Base-by-base conservation (phyloP, 2,888 invertebrate genomes). In the Cephus pygmeus region DNA sequence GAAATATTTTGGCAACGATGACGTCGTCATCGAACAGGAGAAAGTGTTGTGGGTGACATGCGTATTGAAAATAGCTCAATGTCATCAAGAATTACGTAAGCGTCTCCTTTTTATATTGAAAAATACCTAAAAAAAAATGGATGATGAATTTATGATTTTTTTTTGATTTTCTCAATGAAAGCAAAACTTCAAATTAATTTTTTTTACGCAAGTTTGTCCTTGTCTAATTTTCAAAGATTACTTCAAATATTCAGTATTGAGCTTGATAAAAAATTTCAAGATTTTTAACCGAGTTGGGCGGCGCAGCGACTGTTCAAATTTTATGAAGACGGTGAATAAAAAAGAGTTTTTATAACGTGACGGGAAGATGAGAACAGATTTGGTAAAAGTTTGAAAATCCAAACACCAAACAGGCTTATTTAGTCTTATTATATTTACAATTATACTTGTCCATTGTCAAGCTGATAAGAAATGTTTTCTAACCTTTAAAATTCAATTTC, bases 51-150 rank as follows among this genome's bases (percentile, higher is more conserved):
- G 30, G 35, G 74, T 35, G 35, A 74, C 12, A 36, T 74, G 74
- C 15, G 23, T 34, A 34, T 74, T 74, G 74, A n/a, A 34, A 74
- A 74, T 36, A 74, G 74, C 74, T 36, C 74, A 74, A 74, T 74
- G 74, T 74, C 74, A 74, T 36, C n/a, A 34, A 71, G 71, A 71
- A 34, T 71, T 71, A 34, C 71, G 71, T 71, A 71, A 69, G 34
- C 71, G 71, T 35, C 71, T 12, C 71, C 34, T 71, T 34, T 71
- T 34, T 34, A 33, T 33, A 33, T 71, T 71, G 9, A 56, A 56
- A 23, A 23, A 56, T 9, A 23, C 2, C 23, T 56, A 56, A 0
- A 23, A 56, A 56, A 56, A 56, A 9, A 9, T 15, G 56, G 56
- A 56, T 15, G 0, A 56, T 56, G 9, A 56, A 56, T 56, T 56